A percentile compares a stretch with the other conserved stretches of the same genome.
Conservation (phyloP, 2,797 vertebrate genomes). For the Gephyroberyx darwinii region DNA sequence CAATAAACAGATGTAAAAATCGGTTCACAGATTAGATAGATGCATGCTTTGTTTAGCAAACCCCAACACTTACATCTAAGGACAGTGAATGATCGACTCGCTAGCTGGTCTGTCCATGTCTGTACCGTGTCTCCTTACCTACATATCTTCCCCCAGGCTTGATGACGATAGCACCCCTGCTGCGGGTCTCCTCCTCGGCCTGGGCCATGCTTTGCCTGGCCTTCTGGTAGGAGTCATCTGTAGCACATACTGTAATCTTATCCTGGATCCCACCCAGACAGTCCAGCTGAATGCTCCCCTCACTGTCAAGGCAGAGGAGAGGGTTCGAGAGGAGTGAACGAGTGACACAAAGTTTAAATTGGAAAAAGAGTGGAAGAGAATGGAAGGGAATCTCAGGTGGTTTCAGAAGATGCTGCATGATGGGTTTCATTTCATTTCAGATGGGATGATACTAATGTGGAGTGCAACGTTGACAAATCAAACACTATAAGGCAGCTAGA, state of each 20-base stretch:
- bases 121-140: slow-evolving; percentile 80
- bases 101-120: not conserved
- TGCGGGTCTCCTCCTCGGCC: slow-evolving; percentile 96
- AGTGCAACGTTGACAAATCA: too few relatives aligned
- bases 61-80: too few relatives aligned
- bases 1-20: not conserved
- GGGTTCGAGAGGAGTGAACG: slow-evolving; percentile 18
- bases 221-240: slow-evolving; percentile 98
- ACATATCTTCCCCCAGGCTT: slow-evolving; percentile 93
- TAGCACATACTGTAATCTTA: slow-evolving; percentile 97
- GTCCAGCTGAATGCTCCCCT: slow-evolving; percentile 93
- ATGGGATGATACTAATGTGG: too few relatives aligned
- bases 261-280: slow-evolving; percentile 97
- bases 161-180: slow-evolving; percentile 94
- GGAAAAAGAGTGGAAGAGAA: not conserved
- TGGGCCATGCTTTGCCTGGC: slow-evolving; percentile 96
- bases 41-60: too few relatives aligned
- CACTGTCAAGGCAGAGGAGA: slow-evolving; percentile 79
- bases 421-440: not conserved
- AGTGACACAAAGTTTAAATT: slow-evolving; percentile 10
- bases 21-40: too few relatives aligned
- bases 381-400: not conserved
- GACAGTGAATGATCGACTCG: not conserved
- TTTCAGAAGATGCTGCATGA: not conserved
- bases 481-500: not conserved